Evolutionary conservation across 2,797 vertebrate genomes (phyloP), one percentile per base, ranked within the genome.

Genomic region (Carcharodon carcharias): DNA sequence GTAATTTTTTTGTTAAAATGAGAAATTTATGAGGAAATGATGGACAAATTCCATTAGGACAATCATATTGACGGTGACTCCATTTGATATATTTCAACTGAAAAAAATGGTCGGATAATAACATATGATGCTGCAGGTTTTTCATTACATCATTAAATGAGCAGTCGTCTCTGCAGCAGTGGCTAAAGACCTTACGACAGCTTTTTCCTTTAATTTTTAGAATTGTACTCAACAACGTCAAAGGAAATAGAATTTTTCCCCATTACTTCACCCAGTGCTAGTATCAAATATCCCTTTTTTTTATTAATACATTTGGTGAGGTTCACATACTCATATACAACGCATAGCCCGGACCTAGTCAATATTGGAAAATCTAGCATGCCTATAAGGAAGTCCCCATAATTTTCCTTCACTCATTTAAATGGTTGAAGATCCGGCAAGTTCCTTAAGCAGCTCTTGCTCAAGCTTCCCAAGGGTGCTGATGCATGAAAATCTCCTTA

Each of bases 1-100:
- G 87, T 58, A 85, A 45, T 45, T 45, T 85, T 85, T 85, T 85
- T 40, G 50, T 89, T 56, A 40, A 89, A 58, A 58, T 89, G 87
- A 28, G 87, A 89, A 89, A 89, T 56, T 58, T 89, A 89, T 35
- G 87, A 56, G 87, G 87, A 58, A 89, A 58, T 35, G 28, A 35
- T 18, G 88, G 88, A 91, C 88, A 91, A n/a, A 91, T 67, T 45
- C n/a, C n/a, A 93, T 93, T 67, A 67, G 91, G 91, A 12, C 63
- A 67, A 28, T 23, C 61, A 63, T 92, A 18, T 61, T 61, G n/a
- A 67, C 63, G 23, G 63, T 67, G 31, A 63, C 28, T 89, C 88
- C 54, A 56, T 5, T 63, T 92, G 89, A 92, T 40, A n/a, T n/a
- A 63, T 63, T 63, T 40, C n/a, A 67, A 23, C 8, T 93, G 35